Conservation (phyloP, 2,797 vertebrate genomes). For the Gouania willdenowi region DNA sequence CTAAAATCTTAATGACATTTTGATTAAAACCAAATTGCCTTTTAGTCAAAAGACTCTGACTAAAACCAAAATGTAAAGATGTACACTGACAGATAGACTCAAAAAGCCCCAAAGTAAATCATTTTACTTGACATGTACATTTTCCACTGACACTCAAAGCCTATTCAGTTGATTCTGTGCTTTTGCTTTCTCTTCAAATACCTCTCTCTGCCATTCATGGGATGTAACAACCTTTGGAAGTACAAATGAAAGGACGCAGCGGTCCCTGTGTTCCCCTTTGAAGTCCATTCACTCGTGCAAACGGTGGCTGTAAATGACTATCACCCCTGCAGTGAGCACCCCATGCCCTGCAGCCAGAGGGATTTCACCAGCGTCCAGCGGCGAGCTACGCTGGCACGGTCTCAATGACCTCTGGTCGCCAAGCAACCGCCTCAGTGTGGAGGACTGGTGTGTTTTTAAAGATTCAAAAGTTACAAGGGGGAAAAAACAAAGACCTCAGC, state of each 20-base stretch:
- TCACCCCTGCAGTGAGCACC: constrained; percentile 52
- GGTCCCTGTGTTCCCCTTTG: constrained; percentile 49
- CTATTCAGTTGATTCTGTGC: too few species aligned
- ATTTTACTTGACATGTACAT: too few species aligned
- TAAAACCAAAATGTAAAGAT: too few species aligned
- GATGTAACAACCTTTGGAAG: constrained; percentile 52
- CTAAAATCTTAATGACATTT: too few species aligned
- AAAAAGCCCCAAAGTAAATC: too few species aligned
- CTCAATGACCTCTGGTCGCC: constrained; percentile 65
- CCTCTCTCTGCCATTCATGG: constrained; percentile 37
- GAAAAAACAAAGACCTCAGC: constrained; percentile 36
- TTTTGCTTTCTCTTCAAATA: constrained; percentile 23
- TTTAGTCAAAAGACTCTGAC: too few species aligned
- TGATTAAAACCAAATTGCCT: too few species aligned
- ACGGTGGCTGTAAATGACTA: constrained; percentile 66
- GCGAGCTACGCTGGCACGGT: constrained; percentile 52
- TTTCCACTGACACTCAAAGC: too few species aligned
- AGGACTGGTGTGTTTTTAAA: constrained; percentile 40
- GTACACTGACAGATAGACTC: too few species aligned
- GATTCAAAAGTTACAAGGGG: constrained; percentile 50
- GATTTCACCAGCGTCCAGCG: constrained; percentile 58
- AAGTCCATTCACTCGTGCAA: constrained; percentile 68
- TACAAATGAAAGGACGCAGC: constrained; percentile 46
- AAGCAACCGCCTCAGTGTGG: constrained; percentile 56
- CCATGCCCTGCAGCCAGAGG: constrained; percentile 48